phyloP scores from a whole-genome alignment of 2,113 vertebrate species.

The Gallinago jamesoni region DNA sequence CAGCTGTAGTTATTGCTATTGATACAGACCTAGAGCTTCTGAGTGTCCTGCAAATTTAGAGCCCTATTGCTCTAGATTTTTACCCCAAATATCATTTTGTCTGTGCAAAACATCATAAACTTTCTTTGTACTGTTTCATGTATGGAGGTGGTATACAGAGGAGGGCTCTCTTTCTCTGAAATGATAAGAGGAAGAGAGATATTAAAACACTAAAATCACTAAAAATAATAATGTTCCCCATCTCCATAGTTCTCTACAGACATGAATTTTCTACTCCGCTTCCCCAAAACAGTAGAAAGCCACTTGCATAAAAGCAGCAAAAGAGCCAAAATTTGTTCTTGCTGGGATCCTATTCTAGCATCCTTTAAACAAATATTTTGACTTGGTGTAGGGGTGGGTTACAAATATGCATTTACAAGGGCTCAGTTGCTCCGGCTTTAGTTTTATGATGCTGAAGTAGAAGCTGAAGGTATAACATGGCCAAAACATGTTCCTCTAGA shows the following conservation, averaged over 20 bases:
- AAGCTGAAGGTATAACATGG: not conserved
- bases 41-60: not conserved
- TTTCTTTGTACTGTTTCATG: not conserved
- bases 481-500: not conserved
- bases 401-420: constrained; percentile 28
- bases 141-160: not conserved
- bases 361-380: constrained; percentile 28
- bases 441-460: constrained; percentile 13
- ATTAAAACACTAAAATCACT: not conserved
- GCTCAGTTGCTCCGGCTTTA: not conserved
- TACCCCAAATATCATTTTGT: not conserved
- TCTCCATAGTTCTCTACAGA: not conserved
- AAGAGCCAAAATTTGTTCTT: not conserved
- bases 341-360: not conserved
- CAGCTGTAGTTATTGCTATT: not conserved
- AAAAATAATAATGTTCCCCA: fast-evolving
- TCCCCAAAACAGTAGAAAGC: not conserved
- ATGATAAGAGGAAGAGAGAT: not conserved
- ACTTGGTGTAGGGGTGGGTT: not conserved
- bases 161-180: not conserved
- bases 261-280: not conserved
- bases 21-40: not conserved
- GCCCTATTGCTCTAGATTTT: not conserved
- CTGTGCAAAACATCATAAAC: fast-evolving
- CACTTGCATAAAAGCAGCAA: not conserved